Evolutionary conservation across 2,797 vertebrate genomes (phyloP).

Genomic region (Buphagus erythrorhynchus): DNA sequence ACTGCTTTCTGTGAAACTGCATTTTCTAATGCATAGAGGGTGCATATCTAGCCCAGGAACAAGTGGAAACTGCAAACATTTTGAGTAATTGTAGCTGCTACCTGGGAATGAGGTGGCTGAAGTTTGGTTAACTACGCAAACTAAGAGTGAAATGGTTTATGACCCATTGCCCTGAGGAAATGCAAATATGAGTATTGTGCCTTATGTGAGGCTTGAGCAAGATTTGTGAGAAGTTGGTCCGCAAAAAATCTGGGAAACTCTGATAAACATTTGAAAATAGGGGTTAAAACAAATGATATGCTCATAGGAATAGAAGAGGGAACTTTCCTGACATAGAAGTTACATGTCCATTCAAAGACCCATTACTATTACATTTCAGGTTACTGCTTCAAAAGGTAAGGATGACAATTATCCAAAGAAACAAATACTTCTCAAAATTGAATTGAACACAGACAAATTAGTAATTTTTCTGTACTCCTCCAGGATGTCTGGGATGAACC

Average conservation of each 20-base stretch:
- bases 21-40: neutral
- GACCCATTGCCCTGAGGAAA: neutral
- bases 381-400: neutral
- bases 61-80: neutral
- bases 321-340: neutral
- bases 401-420: neutral
- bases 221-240: neutral
- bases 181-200: neutral
- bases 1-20: neutral
- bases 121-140: neutral
- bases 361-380: neutral
- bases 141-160: neutral
- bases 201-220: neutral
- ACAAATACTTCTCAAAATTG: neutral
- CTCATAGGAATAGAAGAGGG: neutral
- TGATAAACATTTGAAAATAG: neutral
- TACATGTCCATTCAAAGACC: neutral
- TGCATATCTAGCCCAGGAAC: neutral
- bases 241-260: neutral
- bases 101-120: neutral
- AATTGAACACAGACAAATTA: neutral
- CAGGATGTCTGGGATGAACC: rapidly evolving
- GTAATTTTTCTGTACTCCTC: neutral
- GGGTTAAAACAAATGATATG: neutral
- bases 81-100: neutral